These are phyloP conservation scores for Mustelus asterias DNA, from an alignment of 2,113 vertebrate species.

Conservation along the genomic window DNA sequence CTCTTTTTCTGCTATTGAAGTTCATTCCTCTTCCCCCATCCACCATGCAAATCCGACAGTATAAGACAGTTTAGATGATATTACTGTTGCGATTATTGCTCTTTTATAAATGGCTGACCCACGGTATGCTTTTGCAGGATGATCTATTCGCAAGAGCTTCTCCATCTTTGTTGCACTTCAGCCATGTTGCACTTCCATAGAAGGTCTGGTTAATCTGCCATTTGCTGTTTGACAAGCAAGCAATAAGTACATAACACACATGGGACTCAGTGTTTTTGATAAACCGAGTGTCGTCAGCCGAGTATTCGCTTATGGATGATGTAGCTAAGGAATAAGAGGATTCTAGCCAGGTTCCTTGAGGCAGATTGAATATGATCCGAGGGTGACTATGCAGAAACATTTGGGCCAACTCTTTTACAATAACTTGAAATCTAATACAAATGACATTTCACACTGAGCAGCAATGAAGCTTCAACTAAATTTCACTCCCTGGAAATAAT, in stretches of 20 bases:
- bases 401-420: background rate
- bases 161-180: background rate
- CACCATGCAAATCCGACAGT: background rate
- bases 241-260: background rate
- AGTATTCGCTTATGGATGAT: background rate
- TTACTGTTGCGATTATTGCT: background rate
- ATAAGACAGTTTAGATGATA: background rate
- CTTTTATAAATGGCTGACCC: background rate
- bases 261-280: background rate
- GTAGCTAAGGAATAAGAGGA: background rate
- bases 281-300: background rate
- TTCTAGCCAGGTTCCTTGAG: background rate
- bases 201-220: background rate
- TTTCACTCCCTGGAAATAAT: background rate
- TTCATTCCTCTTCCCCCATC: background rate
- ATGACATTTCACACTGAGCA: background rate
- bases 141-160: background rate
- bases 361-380: background rate
- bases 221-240: background rate
- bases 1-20: background rate
- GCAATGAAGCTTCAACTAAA: background rate
- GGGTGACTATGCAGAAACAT: background rate
- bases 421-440: background rate
- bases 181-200: background rate
- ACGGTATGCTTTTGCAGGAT: background rate